Base-by-base conservation (phyloP, 2,113 vertebrate genomes). In the Ailurus styani region DNA sequence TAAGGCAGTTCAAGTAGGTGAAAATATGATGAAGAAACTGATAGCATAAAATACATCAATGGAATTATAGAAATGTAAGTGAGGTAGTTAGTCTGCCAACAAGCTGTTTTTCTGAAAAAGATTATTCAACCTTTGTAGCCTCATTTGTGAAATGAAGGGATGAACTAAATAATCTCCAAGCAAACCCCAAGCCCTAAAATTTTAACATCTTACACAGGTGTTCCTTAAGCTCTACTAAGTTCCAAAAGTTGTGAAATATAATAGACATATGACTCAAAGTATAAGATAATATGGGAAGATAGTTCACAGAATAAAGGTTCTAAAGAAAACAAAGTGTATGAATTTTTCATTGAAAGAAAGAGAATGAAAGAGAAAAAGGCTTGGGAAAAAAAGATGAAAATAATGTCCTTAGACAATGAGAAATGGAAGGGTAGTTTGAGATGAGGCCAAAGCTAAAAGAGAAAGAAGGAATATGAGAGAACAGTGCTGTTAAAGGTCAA, bases 381-480 rank as follows among this genome's bases (percentile, higher is more conserved):
- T 96, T 95, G 93, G 95, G 34, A 5, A 95, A 91, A 95, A 96
- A 87, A 95, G 94, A 95, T 95, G 75, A 98, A 90, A 94, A 96
- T 92, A 95, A 97, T 96, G 55, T 31, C 87, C 92, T 96, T 73
- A 92, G 93, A 96, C 90, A 95, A 97, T 95, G 84, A 95, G n/a
- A 94, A 97, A 96, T 57, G 72, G 90, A 97, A 90, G 92, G 81
- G 85, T 72, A 87, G 95, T 94, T 85, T 45, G 95, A 98, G 81
- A 96, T 64, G 93, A 92, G 55, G 81, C n/a, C 62, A 90, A 73
- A 96, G 87, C 64, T 47, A 91, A 97, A 95, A 94, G 45, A 50
- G 37, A 75, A 85, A 94, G 94, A 85, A 96, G 95, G 94, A 93
- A 97, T 94, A 90, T 93, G 94, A 97, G 62, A 96, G 92, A 98